Evolutionary conservation across 2,113 vertebrate genomes (phyloP).

Genomic region (Galeopterus variegatus): DNA sequence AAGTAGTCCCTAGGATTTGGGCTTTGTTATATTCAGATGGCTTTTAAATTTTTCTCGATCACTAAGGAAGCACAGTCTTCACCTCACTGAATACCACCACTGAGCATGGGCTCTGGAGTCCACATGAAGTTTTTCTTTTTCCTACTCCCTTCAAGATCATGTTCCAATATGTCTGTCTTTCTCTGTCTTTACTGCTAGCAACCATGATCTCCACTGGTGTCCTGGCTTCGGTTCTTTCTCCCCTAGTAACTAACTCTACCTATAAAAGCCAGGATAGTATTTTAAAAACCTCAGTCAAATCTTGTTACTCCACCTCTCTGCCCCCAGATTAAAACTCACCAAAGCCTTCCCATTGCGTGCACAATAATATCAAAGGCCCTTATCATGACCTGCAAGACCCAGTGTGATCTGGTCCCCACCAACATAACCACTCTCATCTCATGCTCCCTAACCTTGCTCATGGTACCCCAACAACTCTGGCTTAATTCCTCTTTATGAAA

Average conservation of each 20-base stretch:
- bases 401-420: accelerated
- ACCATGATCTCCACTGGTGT: too few relatives aligned
- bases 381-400: background rate
- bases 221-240: background rate
- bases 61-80: background rate
- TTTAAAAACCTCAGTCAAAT: background rate
- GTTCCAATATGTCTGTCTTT: background rate
- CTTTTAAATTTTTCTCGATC: background rate
- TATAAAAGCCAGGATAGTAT: background rate
- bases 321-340: background rate
- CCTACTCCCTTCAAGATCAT: background rate
- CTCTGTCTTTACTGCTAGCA: background rate
- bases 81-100: background rate
- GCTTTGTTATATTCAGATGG: background rate
- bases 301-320: background rate
- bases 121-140: accelerated
- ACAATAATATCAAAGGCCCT: background rate
- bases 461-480: too few relatives aligned
- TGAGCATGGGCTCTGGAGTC: background rate
- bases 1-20: background rate
- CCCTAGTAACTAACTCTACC: background rate
- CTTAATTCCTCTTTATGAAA: background rate
- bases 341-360: background rate
- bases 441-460: accelerated
- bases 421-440: background rate